These are phyloP conservation scores for Tetragonisca angustula DNA, from an alignment of 2,888 invertebrate genomes.

Conservation along the genomic window DNA sequence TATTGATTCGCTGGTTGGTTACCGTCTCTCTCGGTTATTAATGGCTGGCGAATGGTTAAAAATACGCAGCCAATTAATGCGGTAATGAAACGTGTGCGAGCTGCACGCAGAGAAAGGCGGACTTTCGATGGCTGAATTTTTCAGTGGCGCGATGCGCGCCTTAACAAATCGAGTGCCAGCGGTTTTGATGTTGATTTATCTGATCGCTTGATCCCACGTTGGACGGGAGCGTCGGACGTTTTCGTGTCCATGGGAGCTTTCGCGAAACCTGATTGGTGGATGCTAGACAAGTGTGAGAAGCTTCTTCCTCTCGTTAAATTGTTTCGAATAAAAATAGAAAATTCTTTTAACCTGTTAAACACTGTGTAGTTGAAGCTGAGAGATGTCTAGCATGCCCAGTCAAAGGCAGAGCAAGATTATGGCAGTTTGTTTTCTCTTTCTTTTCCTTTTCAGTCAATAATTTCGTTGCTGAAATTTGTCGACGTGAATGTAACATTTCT, in stretches of 20 bases:
- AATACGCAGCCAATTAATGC: slow-evolving; percentile 49
- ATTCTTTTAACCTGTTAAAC: not conserved
- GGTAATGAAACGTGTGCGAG: slow-evolving; percentile 47
- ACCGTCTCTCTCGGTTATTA: slow-evolving; percentile 45
- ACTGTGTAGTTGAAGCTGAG: too few relatives aligned
- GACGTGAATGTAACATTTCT: too few relatives aligned
- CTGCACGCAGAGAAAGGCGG: slow-evolving; percentile 42
- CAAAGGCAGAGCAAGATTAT: too few relatives aligned
- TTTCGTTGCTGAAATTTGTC: too few relatives aligned
- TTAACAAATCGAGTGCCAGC: slow-evolving; percentile 52
- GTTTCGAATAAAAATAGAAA: not conserved
- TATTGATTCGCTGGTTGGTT: slow-evolving; percentile 37
- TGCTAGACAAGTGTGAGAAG: not conserved
- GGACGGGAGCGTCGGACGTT: not conserved
- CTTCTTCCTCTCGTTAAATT: slow-evolving; percentile 8
- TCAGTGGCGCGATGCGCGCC: slow-evolving; percentile 33
- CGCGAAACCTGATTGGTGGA: not conserved
- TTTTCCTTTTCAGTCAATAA: too few relatives aligned
- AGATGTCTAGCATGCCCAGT: too few relatives aligned
- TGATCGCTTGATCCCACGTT: slow-evolving; percentile 31
- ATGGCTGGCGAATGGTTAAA: slow-evolving; percentile 33
- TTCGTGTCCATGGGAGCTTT: slow-evolving; percentile 10
- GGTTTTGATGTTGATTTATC: slow-evolving; percentile 55
- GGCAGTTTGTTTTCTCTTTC: too few relatives aligned
- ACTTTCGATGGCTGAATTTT: slow-evolving; percentile 51